Conservation (phyloP, 2,113 vertebrate genomes). For the Elaphurus davidianus region DNA sequence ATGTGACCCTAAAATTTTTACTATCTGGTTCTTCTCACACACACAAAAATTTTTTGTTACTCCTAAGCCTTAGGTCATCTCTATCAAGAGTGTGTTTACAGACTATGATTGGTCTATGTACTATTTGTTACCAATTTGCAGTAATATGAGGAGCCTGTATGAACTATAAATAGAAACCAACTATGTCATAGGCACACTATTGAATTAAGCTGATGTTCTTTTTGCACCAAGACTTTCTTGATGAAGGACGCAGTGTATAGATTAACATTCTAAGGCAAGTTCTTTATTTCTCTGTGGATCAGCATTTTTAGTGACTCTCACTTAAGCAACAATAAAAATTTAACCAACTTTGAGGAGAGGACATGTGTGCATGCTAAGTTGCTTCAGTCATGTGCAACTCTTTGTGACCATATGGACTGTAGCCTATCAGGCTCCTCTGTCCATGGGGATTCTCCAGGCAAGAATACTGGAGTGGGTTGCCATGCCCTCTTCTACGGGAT, state of each 20-base stretch:
- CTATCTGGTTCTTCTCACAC: neutral
- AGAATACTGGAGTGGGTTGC: neutral
- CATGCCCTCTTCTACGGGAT: neutral
- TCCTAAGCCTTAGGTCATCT: neutral
- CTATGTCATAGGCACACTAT: neutral
- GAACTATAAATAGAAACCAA: neutral
- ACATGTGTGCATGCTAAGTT: neutral
- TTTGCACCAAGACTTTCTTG: neutral
- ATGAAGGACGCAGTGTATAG: neutral
- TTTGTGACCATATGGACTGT: neutral
- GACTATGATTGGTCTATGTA: neutral
- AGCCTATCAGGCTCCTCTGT: neutral
- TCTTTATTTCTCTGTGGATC: neutral
- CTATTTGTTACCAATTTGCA: neutral
- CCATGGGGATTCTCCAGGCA: neutral
- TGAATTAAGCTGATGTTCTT: neutral
- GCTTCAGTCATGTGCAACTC: neutral
- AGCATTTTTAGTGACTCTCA: neutral
- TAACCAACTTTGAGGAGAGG: neutral
- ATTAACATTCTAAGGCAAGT: neutral
- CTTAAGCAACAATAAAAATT: slow-evolving; percentile 5
- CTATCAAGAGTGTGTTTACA: neutral
- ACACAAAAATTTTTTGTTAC: neutral
- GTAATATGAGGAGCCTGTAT: neutral
- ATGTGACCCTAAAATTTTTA: neutral